Evolutionary conservation across 2,888 invertebrate genomes (phyloP).

Genomic region (Sarcophaga subvicina): DNA sequence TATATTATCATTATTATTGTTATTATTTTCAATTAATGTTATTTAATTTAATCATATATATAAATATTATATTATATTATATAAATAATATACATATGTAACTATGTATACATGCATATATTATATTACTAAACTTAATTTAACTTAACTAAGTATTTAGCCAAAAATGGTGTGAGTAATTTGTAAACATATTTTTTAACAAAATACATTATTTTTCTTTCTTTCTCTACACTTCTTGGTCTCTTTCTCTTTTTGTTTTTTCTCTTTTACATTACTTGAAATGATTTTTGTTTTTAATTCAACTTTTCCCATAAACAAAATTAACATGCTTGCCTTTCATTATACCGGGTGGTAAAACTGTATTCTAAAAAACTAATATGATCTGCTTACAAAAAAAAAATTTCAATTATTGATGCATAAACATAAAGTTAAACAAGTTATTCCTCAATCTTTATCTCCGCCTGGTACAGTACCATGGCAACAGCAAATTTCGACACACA

Average conservation of each 20-base stretch:
- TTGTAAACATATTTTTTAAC: slow-evolving; percentile 16
- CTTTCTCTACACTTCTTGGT: slow-evolving; percentile 12
- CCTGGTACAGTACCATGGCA: slow-evolving; percentile 86
- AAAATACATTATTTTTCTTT: slow-evolving; percentile 38
- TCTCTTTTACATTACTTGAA: not conserved
- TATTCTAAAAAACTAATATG: slow-evolving; percentile 28
- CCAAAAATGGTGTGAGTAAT: slow-evolving; percentile 35
- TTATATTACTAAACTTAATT: slow-evolving; percentile 29
- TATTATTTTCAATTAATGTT: slow-evolving; percentile 50
- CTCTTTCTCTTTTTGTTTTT: not conserved
- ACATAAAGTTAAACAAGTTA: slow-evolving; percentile 85
- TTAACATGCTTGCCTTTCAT: slow-evolving; percentile 59
- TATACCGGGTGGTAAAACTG: slow-evolving; percentile 11
- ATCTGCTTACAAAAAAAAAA: slow-evolving; percentile 3
- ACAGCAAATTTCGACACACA: slow-evolving; percentile 82
- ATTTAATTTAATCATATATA: slow-evolving; percentile 28
- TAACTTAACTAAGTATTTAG: not conserved
- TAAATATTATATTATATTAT: slow-evolving; percentile 20
- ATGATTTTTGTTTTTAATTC: not conserved
- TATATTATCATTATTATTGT: slow-evolving; percentile 33
- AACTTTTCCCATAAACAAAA: not conserved
- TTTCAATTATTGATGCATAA: slow-evolving; percentile 5
- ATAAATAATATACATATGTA: not conserved
- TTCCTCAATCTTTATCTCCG: slow-evolving; percentile 85
- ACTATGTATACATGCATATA: slow-evolving; percentile 32